phyloP scores from a whole-genome alignment of 2,888 invertebrate genomes.

The Agonopterix alstromeriana region DNA sequence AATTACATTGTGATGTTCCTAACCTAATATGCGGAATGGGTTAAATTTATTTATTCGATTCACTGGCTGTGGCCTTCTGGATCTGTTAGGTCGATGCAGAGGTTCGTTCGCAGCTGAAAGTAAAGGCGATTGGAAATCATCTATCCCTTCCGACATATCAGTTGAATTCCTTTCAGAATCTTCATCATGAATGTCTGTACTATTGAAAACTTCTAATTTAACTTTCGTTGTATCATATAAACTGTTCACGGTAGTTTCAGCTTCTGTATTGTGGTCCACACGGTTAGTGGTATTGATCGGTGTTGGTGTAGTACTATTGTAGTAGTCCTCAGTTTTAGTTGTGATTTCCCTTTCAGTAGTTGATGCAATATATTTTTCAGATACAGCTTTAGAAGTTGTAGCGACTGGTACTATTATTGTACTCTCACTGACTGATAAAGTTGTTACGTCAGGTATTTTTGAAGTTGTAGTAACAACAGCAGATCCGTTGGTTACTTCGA shows the following conservation, averaged over 20 bases:
- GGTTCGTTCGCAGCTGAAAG: constrained; percentile 64
- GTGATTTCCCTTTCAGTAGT: background rate
- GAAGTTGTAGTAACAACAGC: too few relatives aligned
- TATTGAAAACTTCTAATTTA: constrained; percentile 1
- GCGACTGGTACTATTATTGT: too few relatives aligned
- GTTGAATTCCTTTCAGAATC: constrained; percentile 15
- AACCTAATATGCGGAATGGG: constrained; percentile 70
- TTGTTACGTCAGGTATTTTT: too few relatives aligned
- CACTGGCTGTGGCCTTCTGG: constrained; percentile 53
- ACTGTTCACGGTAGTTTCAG: background rate
- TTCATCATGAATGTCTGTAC: constrained; percentile 6
- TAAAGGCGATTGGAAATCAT: constrained; percentile 63
- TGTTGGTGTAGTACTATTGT: constrained; percentile 6
- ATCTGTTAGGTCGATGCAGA: constrained; percentile 52
- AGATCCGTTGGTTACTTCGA: too few relatives aligned
- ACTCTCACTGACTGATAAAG: too few relatives aligned
- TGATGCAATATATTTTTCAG: too few relatives aligned
- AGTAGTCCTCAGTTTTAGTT: background rate
- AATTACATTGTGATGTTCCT: constrained; percentile 18
- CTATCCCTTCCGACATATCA: constrained; percentile 32
- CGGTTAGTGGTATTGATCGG: constrained; percentile 11
- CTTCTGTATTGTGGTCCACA: constrained; percentile 1
- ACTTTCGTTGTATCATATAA: background rate
- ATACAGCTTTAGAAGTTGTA: too few relatives aligned
- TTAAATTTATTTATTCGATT: constrained; percentile 61